Base-by-base conservation (phyloP, 2,797 vertebrate genomes). In the Melopsittacus undulatus region DNA sequence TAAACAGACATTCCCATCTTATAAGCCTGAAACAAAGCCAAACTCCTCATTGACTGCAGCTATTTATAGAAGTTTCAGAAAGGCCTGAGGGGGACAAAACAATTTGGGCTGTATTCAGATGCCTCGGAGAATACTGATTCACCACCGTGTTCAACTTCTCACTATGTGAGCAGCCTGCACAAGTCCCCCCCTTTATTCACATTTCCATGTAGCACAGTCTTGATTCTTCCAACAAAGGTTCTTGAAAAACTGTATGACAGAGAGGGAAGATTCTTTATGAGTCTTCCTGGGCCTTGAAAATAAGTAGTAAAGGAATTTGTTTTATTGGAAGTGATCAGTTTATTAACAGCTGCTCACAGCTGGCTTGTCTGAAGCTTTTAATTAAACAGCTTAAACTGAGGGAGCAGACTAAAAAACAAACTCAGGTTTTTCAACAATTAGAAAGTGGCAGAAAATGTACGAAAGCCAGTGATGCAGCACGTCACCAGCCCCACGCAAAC, bases 91-190 rank as follows among this genome's bases (percentile, higher is more conserved):
- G 0, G 23, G 30, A 46, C 19, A 42, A 3, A 27, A 51, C 6
- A 7, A 14, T 24, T 59, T 23, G 54, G 30, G 45, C 48, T 81
- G 29, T 29, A 21, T 17, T 8, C 22, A 22, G 8, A 48, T 22
- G 7, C 27, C 21, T 23, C 46, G 24, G 30, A 36, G 26, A 83
- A 24, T 3, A 68, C 3, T 2, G 6, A 16, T 38, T 38, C 14
- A 63, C 23, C 43, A 62, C 18, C 43, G 24, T 1, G 3, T n/a
- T 45, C 45, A 49, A 24, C 13, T 20, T 56, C 51, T 43, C 2
- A 0, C 64, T 21, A 3, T 1, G 6, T 6, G 13, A 62, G 23
- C 2, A 0, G 57, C 23, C 22, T 38, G 11, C 22, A 11, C 32
- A 43, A 38, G 15, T 34, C 2, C 23, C 61, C 61, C 17, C 15